A percentile compares a stretch with the other conserved stretches of the same genome.
These are phyloP conservation scores for Polypedilum vanderplanki DNA, from an alignment of 1,140 invertebrate genomes.

Conservation along the genomic window DNA sequence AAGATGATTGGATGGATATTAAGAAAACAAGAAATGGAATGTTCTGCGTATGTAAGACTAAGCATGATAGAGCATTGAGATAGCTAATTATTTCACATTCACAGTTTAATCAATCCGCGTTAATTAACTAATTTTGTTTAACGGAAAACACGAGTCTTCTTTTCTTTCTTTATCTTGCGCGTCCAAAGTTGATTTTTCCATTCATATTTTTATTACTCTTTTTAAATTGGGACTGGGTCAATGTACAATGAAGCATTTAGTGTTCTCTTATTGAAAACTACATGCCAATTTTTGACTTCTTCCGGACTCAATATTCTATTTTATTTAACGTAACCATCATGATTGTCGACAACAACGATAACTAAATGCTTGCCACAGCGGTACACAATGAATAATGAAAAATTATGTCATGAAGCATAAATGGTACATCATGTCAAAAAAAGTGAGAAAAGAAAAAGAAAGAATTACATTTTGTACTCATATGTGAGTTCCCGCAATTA, in stretches of 20 bases:
- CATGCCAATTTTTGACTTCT: constrained; percentile 3
- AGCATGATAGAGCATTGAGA: too few species aligned
- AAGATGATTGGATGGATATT: too few species aligned
- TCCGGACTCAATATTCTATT: not conserved
- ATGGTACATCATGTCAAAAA: not conserved
- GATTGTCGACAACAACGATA: too few species aligned
- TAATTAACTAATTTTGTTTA: not conserved
- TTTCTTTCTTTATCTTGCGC: not conserved
- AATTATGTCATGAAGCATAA: not conserved
- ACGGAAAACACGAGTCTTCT: not conserved
- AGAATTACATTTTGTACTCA: not conserved
- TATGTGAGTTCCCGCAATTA: not conserved
- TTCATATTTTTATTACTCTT: not conserved
- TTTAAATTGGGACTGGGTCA: constrained; percentile 9
- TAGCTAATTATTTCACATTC: constrained; percentile 19
- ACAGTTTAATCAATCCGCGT: constrained; percentile 2
- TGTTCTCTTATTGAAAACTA: not conserved
- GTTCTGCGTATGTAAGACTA: not conserved
- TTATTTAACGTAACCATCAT: not conserved
- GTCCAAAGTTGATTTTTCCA: too few species aligned
- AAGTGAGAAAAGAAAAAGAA: not conserved
- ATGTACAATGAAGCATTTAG: not conserved
- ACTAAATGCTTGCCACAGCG: too few species aligned
- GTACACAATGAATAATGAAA: not conserved
- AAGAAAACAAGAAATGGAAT: not conserved